phyloP scores from a whole-genome alignment of 1,140 invertebrate genomes.

The Probaryconus sp. region DNA sequence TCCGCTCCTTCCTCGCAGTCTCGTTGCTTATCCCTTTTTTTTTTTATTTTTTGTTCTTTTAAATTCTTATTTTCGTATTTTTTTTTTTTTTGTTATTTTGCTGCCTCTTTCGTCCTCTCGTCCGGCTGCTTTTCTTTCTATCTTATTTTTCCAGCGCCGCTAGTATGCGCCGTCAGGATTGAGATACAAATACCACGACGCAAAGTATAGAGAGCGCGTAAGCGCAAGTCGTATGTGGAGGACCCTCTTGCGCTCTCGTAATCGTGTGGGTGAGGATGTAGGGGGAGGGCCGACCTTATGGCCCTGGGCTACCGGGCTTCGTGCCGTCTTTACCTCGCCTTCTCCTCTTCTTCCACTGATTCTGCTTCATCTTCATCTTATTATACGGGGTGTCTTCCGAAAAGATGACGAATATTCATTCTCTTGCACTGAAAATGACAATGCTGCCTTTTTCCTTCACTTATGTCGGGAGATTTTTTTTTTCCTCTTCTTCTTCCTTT shows the following conservation, averaged over 20 bases:
- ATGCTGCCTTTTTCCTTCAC: too few species aligned
- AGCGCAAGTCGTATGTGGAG: slow-evolving; percentile 65
- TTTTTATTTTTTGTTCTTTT: slow-evolving; percentile 19
- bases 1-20: slow-evolving; percentile 24
- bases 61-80: slow-evolving; percentile 9
- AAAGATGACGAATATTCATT: slow-evolving; percentile 29
- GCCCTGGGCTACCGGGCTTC: slow-evolving; percentile 77
- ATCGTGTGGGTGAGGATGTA: slow-evolving; percentile 73
- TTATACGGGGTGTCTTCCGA: slow-evolving; percentile 70
- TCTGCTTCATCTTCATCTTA: slow-evolving; percentile 51
- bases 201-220: slow-evolving; percentile 72
- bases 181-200: slow-evolving; percentile 74
- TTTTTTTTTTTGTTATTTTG: too few species aligned
- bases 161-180: slow-evolving; percentile 70
- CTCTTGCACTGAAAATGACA: too few species aligned
- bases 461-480: too few species aligned
- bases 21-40: slow-evolving; percentile 48
- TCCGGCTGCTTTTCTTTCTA: slow-evolving; percentile 66
- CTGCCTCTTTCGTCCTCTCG: slow-evolving; percentile 39
- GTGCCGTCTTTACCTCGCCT: slow-evolving; percentile 66
- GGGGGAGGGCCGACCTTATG: slow-evolving; percentile 74
- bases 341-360: too few species aligned
- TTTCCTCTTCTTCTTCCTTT: too few species aligned
- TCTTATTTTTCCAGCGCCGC: slow-evolving; percentile 58
- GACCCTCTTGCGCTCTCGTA: slow-evolving; percentile 27